Base-by-base conservation (phyloP, 2,888 invertebrate genomes). In the Brassicogethes aeneus region DNA sequence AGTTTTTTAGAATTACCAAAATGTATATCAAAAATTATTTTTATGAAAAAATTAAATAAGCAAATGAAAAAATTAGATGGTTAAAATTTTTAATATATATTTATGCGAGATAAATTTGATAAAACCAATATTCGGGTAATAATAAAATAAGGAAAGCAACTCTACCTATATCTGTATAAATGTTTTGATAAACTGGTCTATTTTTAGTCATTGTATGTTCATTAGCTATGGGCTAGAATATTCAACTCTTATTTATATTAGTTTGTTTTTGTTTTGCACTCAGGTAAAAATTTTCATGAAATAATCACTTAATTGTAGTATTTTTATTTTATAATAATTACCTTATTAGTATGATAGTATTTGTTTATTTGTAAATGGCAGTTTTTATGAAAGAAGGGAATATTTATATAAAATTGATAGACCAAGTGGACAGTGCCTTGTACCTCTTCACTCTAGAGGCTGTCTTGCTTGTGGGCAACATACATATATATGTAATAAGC, bases 401-500 rank as follows among this genome's bases (percentile, higher is more conserved):
- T 43, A 47, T 45, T 46, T 51, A 47, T 49, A 44, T 45, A 12
- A 32, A 13, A 32, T 10, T 12, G 32, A 32, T 8, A 57, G 58
- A 57, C 59, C 59, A 59, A 59, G 55, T 53, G 52, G 55, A 58
- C 53, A 56, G 57, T 59, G 59, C 59, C 57, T 59, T 58, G 53
- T 45, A 40, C 46, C 43, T 46, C 46, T 45, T 31, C 16, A 37
- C 15, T 39, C 15, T 23, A 42, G 46, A 51, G 52, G 54, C 46
- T 51, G 51, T 55, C 53, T 45, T 52, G 55, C 55, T 56, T 55
- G 56, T 54, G 51, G 55, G 53, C 56, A 50, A 51, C 43, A 42
- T 43, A 32, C 43, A 50, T 54, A 48, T 50, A 42, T 47, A 47
- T 56, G 53, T 56, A 56, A 54, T 45, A 50, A 50, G 57, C 57